Evolutionary conservation across 1,140 invertebrate species (phyloP).

Genomic region (Aphidius ervi): DNA sequence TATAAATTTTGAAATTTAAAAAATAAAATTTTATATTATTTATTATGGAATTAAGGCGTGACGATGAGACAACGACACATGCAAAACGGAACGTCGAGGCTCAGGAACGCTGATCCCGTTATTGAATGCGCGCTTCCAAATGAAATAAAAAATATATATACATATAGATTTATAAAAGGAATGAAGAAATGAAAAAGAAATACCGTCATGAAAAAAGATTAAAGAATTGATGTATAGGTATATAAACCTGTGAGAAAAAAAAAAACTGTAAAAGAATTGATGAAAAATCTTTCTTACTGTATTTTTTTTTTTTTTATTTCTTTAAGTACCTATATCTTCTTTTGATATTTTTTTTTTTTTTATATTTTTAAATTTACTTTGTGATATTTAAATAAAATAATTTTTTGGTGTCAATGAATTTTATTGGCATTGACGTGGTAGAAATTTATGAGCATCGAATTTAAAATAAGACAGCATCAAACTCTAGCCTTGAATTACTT

Average conservation of each 20-base stretch:
- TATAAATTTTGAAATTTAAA: neutral
- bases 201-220: neutral
- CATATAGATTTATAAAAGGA: neutral
- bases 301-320: no score
- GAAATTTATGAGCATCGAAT: no score
- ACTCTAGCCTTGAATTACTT: no score
- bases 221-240: neutral
- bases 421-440: no score
- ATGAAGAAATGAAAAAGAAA: constrained; percentile 6
- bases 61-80: constrained; percentile 20
- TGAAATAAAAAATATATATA: neutral
- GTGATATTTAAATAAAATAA: no score
- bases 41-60: constrained; percentile 21
- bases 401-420: no score
- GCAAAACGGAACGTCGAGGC: constrained; percentile 20
- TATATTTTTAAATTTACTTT: no score
- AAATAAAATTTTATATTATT: neutral
- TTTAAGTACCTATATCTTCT: no score
- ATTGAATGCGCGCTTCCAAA: neutral
- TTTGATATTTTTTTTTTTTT: no score
- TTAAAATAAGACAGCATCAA: no score
- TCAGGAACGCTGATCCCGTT: constrained; percentile 21
- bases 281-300: no score
- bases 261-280: constrained; percentile 2
- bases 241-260: no score